Percentiles rank a stretch among this genome's conserved stretches.
Evolutionary conservation across 2,888 invertebrate genomes (phyloP).

Genomic region (Blastobasis adustella): DNA sequence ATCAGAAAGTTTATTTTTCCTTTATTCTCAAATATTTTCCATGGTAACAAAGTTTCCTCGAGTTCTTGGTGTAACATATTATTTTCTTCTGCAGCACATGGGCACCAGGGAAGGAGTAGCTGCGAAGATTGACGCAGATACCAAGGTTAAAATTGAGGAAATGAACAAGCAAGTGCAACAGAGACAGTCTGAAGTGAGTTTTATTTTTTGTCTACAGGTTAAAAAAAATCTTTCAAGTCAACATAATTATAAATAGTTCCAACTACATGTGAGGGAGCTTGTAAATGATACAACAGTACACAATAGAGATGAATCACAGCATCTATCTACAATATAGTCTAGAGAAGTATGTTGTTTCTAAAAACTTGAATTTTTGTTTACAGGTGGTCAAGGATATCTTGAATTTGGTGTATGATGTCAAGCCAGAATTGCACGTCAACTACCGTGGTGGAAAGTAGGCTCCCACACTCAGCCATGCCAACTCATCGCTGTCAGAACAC

Average conservation of each 20-base stretch:
- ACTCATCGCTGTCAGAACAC: slow-evolving; percentile 3
- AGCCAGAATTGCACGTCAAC: slow-evolving; percentile 94
- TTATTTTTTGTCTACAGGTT: no score
- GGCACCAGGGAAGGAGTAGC: slow-evolving; percentile 96
- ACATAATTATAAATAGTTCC: no score
- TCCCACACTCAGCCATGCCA: no score
- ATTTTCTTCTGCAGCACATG: slow-evolving; percentile 81
- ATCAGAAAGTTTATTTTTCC: no score
- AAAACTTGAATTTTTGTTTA: slow-evolving; percentile 24
- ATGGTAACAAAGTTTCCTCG: no score
- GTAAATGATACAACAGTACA: no score
- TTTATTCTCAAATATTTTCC: no score
- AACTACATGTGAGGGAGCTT: no score
- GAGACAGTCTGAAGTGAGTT: slow-evolving; percentile 86
- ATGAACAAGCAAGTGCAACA: slow-evolving; percentile 86
- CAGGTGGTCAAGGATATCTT: slow-evolving; percentile 88
- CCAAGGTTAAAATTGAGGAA: slow-evolving; percentile 87
- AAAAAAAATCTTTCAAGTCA: no score
- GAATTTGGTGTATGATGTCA: slow-evolving; percentile 91
- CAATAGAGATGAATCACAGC: no score
- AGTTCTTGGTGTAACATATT: not conserved
- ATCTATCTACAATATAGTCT: no score
- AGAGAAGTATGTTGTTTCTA: no score
- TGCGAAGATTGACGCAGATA: slow-evolving; percentile 92
- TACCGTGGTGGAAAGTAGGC: slow-evolving; percentile 65